Evolutionary conservation across 2,797 vertebrate species (phyloP).

Genomic region (Rhodeus uyekii): DNA sequence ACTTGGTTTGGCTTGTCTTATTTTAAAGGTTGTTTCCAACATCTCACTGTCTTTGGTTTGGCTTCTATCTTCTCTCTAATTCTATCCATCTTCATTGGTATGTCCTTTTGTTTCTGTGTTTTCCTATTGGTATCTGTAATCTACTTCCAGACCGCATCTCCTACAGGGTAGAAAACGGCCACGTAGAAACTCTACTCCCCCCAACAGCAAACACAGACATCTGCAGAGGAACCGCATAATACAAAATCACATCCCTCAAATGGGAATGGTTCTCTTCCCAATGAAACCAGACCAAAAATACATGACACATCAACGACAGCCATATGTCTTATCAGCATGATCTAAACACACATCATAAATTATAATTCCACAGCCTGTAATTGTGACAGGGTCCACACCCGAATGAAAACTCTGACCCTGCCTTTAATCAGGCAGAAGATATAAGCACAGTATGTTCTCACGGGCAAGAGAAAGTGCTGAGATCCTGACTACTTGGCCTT

Average conservation of each 20-base stretch:
- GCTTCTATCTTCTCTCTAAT: constrained; percentile 32
- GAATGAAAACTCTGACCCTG: constrained; percentile 44
- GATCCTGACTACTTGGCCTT: not conserved
- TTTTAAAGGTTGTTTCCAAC: constrained; percentile 19
- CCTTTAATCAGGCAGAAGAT: constrained; percentile 54
- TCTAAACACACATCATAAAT: constrained; percentile 49
- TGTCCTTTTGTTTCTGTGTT: constrained; percentile 8
- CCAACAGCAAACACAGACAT: constrained; percentile 26
- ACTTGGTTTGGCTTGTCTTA: not conserved
- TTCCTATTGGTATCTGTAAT: constrained; percentile 4
- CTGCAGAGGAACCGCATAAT: constrained; percentile 31
- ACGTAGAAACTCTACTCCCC: constrained; percentile 15
- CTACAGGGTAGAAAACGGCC: not conserved
- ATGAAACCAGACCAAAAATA: constrained; percentile 34
- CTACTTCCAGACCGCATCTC: constrained; percentile 3
- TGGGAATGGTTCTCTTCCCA: constrained; percentile 10
- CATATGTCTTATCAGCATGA: constrained; percentile 43
- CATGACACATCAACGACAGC: constrained; percentile 34
- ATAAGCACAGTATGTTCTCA: constrained; percentile 31
- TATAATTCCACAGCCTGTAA: constrained; percentile 46
- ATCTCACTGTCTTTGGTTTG: constrained; percentile 12
- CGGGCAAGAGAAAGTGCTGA: constrained; percentile 9
- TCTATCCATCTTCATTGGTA: not conserved
- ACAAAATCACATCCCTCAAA: constrained; percentile 6
- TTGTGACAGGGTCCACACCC: constrained; percentile 47